These are phyloP conservation scores for Diachasmimorpha longicaudata DNA, from an alignment of 1,140 invertebrate species.

Conservation along the genomic window DNA sequence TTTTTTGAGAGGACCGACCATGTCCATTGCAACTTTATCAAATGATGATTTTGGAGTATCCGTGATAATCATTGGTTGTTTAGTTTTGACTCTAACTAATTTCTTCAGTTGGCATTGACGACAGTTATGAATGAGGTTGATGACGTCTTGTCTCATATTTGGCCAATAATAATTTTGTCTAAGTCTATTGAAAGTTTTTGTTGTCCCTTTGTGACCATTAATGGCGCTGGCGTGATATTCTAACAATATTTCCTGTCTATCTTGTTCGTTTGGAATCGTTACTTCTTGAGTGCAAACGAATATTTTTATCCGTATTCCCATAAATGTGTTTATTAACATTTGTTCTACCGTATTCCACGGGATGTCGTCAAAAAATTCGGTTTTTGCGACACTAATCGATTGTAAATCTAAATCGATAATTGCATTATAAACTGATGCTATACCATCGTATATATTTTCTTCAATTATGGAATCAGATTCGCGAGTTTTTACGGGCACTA, in stretches of 20 bases:
- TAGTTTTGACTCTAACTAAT: not conserved
- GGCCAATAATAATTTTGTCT: slow-evolving; percentile 12
- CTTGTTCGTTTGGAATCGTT: not conserved
- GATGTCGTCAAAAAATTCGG: slow-evolving; percentile 3
- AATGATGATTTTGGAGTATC: not conserved
- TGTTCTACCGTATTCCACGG: not conserved
- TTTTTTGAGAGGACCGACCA: not conserved
- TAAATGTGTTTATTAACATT: not conserved
- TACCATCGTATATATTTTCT: not conserved
- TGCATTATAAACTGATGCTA: not conserved
- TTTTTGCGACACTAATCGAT: slow-evolving; percentile 18
- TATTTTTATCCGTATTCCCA: not conserved
- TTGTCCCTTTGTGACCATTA: slow-evolving; percentile 7
- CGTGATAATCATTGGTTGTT: not conserved
- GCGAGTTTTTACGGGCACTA: not conserved
- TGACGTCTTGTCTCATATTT: not conserved
- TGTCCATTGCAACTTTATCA: not conserved
- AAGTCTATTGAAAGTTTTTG: slow-evolving; percentile 4
- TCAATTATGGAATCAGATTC: not conserved
- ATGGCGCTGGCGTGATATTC: not conserved
- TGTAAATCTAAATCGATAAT: not conserved
- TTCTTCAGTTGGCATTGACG: slow-evolving; percentile 5
- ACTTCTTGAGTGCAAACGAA: not conserved
- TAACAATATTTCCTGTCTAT: not conserved
- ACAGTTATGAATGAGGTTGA: not conserved